Evolutionary conservation across 2,888 invertebrate species (phyloP), one percentile per base, ranked within the genome.

Genomic region (Aleiodes alternator): DNA sequence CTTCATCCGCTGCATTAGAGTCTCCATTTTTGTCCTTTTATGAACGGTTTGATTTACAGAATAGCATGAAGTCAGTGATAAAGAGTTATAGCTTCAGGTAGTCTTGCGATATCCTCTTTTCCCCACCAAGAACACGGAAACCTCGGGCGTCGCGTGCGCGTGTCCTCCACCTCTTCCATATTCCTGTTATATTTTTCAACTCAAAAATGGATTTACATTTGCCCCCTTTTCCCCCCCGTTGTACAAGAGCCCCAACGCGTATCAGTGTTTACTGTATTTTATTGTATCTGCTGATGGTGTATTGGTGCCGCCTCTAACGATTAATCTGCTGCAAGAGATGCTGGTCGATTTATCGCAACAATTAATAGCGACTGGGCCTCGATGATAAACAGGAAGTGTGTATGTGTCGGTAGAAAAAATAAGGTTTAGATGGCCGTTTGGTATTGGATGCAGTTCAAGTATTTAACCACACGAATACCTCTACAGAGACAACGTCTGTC

Each of bases 271-370:
- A 14, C 12, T 34, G 14, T 59, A 29, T 64, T 43, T 43, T 64
- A 64, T 43, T 64, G 8, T 48, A 56, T 56, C 9, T 16, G 12
- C 38, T 38, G 4, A 69, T 68, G 16, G 16, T 23, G 16, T 23
- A 48, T 69, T 11, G 16, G 29, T 70, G 38, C 53, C 23, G 51
- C 68, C 70, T 56, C 73, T 69, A 71, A 70, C 78, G 78, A 81
- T 81, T 81, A 81, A 81, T 81, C 72, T 75, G 66, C 43, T 38
- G 61, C 72, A 76, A 74, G 78, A 80, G 80, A 80, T 80, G 78
- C 79, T 64, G 72, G 38, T 71, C 79, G 79, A 85, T 85, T 85
- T 84, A 85, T 84, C 80, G 83, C 78, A 82, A 83, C 83, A 82
- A 85, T 85, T 84, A 85, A 85, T 84, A 80, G 80, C 77, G 78